phyloP scores from a whole-genome alignment of 1,140 invertebrate genomes.

The Oppia nitens region DNA sequence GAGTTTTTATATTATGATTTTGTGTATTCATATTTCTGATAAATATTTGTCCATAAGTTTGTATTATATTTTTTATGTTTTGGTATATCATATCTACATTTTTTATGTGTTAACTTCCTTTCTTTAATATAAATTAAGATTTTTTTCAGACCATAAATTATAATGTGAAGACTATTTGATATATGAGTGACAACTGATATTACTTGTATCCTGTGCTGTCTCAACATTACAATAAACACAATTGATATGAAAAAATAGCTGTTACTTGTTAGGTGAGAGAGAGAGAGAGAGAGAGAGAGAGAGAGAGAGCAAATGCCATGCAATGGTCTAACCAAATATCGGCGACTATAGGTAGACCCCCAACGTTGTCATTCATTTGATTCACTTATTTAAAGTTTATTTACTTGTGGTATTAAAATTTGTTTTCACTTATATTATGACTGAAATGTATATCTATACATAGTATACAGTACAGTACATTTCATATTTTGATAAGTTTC shows the following conservation, averaged over 20 bases:
- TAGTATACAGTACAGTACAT: no score
- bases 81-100: no score
- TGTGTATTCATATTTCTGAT: no score
- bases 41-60: no score
- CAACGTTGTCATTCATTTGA: conserved; percentile 6
- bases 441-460: no score
- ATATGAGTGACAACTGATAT: background rate
- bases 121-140: background rate
- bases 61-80: no score
- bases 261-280: background rate
- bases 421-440: conserved; percentile 12
- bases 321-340: no score
- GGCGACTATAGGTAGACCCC: background rate
- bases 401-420: conserved; percentile 1
- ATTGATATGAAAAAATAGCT: no score
- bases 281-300: background rate
- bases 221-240: no score
- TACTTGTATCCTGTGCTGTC: background rate
- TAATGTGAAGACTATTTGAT: background rate
- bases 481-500: no score
- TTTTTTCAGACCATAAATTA: background rate
- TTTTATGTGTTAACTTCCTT: background rate
- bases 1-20: no score
- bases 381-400: conserved; percentile 7
- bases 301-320: background rate